These are phyloP conservation scores for Haemorhous mexicanus DNA, from an alignment of 2,113 vertebrate genomes.

Conservation along the genomic window DNA sequence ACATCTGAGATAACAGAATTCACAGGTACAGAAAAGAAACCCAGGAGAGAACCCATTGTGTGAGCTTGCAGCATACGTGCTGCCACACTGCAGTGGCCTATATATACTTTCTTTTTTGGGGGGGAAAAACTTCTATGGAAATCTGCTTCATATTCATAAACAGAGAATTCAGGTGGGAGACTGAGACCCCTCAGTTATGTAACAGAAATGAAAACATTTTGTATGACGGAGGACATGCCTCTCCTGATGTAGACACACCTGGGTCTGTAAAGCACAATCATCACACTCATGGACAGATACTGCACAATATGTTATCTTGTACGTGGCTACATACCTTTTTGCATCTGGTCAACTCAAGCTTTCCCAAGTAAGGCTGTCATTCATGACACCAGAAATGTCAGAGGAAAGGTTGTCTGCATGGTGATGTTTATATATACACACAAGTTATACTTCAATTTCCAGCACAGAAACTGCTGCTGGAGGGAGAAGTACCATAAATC, in stretches of 20 bases:
- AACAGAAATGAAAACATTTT: not conserved
- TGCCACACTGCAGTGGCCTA: not conserved
- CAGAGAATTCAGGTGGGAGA: not conserved
- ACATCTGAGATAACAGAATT: not conserved
- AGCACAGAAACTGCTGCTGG: not conserved
- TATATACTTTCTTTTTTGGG: too few species aligned
- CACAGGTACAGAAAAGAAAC: not conserved
- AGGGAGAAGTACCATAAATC: not conserved
- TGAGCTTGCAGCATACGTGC: not conserved
- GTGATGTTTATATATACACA: not conserved
- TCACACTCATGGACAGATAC: not conserved
- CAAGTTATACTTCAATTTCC: not conserved
- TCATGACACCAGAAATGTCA: not conserved
- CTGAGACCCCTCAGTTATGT: not conserved
- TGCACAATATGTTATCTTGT: accelerated
- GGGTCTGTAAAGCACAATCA: not conserved
- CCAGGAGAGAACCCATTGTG: not conserved
- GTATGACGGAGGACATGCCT: accelerated
- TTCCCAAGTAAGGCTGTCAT: not conserved
- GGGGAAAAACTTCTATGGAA: not conserved
- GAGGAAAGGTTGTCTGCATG: not conserved
- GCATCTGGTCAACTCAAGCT: not conserved
- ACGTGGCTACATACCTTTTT: accelerated
- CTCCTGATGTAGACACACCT: accelerated
- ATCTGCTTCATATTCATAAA: not conserved